These are phyloP conservation scores for Syrista parreyssii DNA, from an alignment of 2,888 invertebrate species.

Conservation along the genomic window DNA sequence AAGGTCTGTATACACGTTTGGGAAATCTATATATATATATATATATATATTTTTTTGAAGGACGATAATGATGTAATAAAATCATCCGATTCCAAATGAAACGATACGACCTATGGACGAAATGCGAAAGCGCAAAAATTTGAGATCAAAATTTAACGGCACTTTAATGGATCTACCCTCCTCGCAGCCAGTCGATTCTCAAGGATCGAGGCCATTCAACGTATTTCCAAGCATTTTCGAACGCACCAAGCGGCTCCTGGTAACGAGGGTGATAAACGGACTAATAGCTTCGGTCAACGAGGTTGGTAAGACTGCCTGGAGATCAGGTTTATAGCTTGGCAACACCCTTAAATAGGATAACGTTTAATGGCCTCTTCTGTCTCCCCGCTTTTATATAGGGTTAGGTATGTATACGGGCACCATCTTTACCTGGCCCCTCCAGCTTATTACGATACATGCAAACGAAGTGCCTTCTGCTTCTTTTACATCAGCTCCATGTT, in stretches of 20 bases:
- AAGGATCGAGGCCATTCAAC: background rate
- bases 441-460: background rate
- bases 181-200: background rate
- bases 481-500: background rate
- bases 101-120: background rate
- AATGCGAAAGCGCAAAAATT: background rate
- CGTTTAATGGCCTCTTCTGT: constrained; percentile 4
- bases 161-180: no score
- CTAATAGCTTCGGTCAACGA: constrained; percentile 11
- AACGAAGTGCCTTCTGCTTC: background rate
- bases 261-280: constrained; percentile 7
- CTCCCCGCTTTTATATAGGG: background rate
- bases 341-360: constrained; percentile 10
- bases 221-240: background rate
- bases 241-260: background rate
- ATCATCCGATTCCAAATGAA: background rate
- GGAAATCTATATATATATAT: no score
- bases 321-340: constrained; percentile 8
- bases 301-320: constrained; percentile 6
- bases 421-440: background rate
- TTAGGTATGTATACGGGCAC: background rate
- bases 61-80: background rate
- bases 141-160: background rate
- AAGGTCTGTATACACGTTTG: no score
- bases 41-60: background rate